phyloP scores from a whole-genome alignment of 1,140 invertebrate genomes.

The Heliconius hewitsoni region DNA sequence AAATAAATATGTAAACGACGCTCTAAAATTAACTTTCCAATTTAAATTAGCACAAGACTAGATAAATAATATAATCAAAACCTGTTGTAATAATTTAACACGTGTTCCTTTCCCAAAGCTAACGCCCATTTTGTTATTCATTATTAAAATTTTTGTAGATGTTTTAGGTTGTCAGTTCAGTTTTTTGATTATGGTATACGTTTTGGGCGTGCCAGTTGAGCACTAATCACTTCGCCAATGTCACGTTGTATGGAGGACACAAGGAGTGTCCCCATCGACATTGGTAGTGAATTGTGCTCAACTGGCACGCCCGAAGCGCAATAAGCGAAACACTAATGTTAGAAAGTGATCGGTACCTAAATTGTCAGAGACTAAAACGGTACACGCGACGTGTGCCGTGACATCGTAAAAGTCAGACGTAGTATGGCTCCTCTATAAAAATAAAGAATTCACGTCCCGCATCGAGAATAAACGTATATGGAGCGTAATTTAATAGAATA shows the following conservation, averaged over 20 bases:
- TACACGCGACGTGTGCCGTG: conserved; percentile 5
- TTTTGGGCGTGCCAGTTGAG: no score
- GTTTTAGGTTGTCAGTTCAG: no score
- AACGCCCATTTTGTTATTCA: not conserved
- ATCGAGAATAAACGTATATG: conserved; percentile 7
- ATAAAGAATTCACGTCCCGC: conserved; percentile 20
- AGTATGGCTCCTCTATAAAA: conserved; percentile 24
- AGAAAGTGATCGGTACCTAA: not conserved
- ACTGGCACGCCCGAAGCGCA: no score
- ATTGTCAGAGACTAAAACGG: not conserved
- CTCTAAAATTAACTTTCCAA: not conserved
- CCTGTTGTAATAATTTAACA: conserved; percentile 12
- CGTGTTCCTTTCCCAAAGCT: not conserved
- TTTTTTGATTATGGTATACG: no score
- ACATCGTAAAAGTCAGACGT: conserved; percentile 22
- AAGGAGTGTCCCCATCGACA: no score
- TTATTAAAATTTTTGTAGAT: not conserved
- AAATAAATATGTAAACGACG: not conserved
- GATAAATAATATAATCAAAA: not conserved
- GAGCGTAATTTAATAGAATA: not conserved
- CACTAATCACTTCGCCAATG: no score
- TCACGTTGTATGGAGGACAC: no score
- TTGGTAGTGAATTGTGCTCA: no score
- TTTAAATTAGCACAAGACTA: not conserved
- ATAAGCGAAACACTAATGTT: no score